Base-by-base conservation (phyloP, 2,113 vertebrate genomes). In the Mustelus asterias region DNA sequence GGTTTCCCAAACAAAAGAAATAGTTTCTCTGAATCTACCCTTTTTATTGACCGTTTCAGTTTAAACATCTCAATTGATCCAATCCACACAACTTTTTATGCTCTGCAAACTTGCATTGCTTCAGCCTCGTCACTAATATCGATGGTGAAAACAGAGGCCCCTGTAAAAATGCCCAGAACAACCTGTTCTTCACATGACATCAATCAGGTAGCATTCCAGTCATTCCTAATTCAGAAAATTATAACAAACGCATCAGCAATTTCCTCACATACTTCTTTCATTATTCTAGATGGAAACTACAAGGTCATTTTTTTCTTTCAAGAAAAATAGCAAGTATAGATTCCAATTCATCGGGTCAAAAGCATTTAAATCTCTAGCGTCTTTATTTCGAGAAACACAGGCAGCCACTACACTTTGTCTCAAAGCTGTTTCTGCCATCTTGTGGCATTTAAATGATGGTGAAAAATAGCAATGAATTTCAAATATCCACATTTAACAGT, bases 341-440 rank as follows among this genome's bases (percentile, higher is more conserved):
- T 95, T 72, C 29, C 41, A 72, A 95, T 95, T 54, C 26, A 54
- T 95, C 67, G 72, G 24, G 26, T 2, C n/a, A 48, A 48, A 76
- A 69, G 41, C 7, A 14, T 95, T 44, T 26, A n/a, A 95, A 72
- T 16, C 24, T 33, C 24, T 14, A 10, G 41, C 11, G 65, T 48
- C 20, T 33, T 41, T 67, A 95, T 44, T 72, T 72, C 29, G 44
- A 24, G 69, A 95, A 54, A 65, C 26, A 93, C 48, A 14, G 54
- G 54, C 26, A 22, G 63, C 33, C 67, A 83, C 29, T 24, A 33
- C 11, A 89, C 48, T 29, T 67, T 0, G 8, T 48, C 29, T 4
- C 65, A 95, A 76, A 54, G 94, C 24, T 72, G 26, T 33, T 95
- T 48, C 94, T 95, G 94, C 94, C 94, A 76, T 44, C 94, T 95